Base-by-base conservation (phyloP, 2,113 vertebrate species). In the Corynorhinus townsendii region DNA sequence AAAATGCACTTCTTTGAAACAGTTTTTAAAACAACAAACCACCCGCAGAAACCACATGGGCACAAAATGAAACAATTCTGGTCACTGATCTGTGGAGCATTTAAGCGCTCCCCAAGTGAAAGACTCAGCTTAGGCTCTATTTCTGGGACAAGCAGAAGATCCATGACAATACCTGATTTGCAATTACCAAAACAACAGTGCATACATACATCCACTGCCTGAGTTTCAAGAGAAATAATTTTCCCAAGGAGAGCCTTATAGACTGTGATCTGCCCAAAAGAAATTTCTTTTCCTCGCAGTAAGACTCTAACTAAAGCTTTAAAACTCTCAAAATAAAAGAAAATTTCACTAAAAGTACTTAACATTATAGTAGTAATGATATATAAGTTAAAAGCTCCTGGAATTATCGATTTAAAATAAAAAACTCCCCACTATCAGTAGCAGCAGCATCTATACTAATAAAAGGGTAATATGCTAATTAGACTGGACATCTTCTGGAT, bases 21-120 rank as follows among this genome's bases (percentile, higher is more conserved):
- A 59, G 62, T 81, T 96, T 96, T 96, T 92, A 95, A 96, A 96
- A 93, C 77, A 97, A 97, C 95, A 92, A 96, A 93, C 88, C 83
- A 95, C 92, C 96, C 95, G 38, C 95, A 95, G 83, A 96, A 96
- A 96, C 95, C 96, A 92, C 96, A 93, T 26, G 54, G 97, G 86
- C 93, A 95, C 81, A 85, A 82, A 93, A 94, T 93, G 90, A 93
- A 94, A 94, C 9, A 0, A 80, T n/a, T 90, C 77, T 94, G 54
- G 81, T 86, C 77, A 35, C n/a, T 90, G 88, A 92, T 92, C 85
- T 84, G 84, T 72, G 73, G 59, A 93, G 77, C 40, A 89, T 22
- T 71, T 56, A 90, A 79, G 90, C 22, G 43, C 38, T 89, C 90
- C 73, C 72, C 68, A 86, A 76, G 83, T 62, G 35, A 88, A 84